Conservation (phyloP, 2,113 vertebrate species). For the Lethenteron reissneri region DNA sequence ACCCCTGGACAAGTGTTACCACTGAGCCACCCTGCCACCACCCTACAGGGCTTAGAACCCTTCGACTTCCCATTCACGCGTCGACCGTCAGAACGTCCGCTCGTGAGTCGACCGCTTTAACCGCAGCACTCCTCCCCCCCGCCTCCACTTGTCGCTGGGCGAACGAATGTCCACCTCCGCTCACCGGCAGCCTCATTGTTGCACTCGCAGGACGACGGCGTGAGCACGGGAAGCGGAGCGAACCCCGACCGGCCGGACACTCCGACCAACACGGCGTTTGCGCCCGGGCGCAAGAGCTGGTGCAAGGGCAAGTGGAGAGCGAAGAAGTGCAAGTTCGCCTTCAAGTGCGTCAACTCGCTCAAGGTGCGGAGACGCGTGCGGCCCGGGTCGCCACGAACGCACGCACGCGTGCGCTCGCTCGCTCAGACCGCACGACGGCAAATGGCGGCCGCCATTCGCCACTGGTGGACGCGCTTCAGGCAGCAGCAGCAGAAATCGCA, state of each 20-base stretch:
- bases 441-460: not conserved
- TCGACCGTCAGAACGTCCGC: not conserved
- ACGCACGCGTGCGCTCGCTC: not conserved
- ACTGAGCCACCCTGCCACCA: not conserved
- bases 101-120: constrained; percentile 9
- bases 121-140: not conserved
- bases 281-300: constrained; percentile 90
- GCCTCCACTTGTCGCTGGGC: no score
- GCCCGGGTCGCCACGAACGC: not conserved
- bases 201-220: constrained; percentile 53
- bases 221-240: constrained; percentile 78
- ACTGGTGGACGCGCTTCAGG: not conserved
- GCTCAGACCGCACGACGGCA: not conserved
- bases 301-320: constrained; percentile 97
- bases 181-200: not conserved
- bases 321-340: constrained; percentile 98
- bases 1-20: no score
- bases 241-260: constrained; percentile 79
- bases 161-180: no score
- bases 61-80: not conserved
- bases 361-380: constrained; percentile 34
- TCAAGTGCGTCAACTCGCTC: constrained; percentile 92
- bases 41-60: not conserved
- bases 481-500: not conserved
- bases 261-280: constrained; percentile 85